Conservation (phyloP, 2,888 invertebrate genomes). For the Dioctria linearis region DNA sequence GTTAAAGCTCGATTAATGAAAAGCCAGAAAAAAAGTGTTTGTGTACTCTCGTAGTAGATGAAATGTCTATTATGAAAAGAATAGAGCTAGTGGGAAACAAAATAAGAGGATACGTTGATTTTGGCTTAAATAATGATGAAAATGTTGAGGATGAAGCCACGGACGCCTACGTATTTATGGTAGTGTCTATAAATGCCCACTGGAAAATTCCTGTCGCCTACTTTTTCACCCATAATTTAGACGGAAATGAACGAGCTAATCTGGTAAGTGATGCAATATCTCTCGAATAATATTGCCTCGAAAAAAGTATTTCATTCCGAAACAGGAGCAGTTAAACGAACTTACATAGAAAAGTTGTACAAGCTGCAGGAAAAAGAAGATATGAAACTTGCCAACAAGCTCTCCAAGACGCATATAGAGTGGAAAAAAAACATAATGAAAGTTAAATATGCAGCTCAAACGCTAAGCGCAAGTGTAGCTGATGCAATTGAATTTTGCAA, state of each 20-base stretch:
- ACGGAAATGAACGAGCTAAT: not conserved
- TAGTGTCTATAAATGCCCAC: not conserved
- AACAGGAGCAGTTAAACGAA: not conserved
- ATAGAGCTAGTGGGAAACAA: not conserved
- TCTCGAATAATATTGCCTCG: not conserved
- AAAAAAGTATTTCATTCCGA: not conserved
- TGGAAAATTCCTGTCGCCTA: not conserved
- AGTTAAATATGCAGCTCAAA: not conserved
- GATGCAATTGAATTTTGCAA: not conserved
- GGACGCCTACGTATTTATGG: not conserved
- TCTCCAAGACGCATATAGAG: not conserved
- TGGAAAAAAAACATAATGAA: not conserved
- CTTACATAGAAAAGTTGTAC: too few species aligned
- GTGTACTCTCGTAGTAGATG: not conserved
- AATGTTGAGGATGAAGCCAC: not conserved
- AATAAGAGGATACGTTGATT: not conserved
- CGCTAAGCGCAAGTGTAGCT: not conserved
- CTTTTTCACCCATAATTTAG: not conserved
- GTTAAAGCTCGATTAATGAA: not conserved
- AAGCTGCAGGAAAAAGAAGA: not conserved
- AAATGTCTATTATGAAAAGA: not conserved
- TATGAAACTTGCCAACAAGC: not conserved
- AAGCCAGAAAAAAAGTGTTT: not conserved
- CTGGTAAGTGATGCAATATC: not conserved
- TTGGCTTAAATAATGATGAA: not conserved